Evolutionary conservation across 2,113 vertebrate genomes (phyloP), one percentile per base, ranked within the genome.

Genomic region (Onychostruthus taczanowskii): DNA sequence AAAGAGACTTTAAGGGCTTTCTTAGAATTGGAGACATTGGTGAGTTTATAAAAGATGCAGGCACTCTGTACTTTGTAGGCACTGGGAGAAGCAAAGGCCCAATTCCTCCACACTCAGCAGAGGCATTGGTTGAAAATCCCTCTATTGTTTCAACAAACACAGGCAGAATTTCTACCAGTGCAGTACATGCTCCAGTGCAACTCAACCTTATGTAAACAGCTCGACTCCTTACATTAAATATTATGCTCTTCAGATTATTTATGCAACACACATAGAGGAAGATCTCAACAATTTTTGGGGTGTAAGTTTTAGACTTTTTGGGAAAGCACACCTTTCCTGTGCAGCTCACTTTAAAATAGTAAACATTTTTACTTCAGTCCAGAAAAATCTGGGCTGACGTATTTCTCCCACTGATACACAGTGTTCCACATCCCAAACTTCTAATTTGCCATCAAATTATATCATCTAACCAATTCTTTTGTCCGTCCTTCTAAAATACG

Each of bases 181-280:
- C 58, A 44, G 24, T 43, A 78, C 53, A 64, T 7, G 21, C 84
- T 83, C 94, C n/a, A 23, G 50, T 95, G 73, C 77, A 91, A 73
- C 59, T 83, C 70, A 95, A 63, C 86, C 70, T 82, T 95, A 83
- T 15, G 55, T 80, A 83, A 67, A 90, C 75, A 89, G 55, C 84
- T 95, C 23, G 17, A 87, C 73, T 91, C 62, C 84, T 83, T 93
- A 61, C 81, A 70, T 76, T 70, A 94, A 97, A 95, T 96, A 78
- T 70, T 93, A 83, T 58, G 62, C 69, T 96, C 50, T 90, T 55
- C 56, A 91, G 84, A 80, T 95, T 93, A 94, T 95, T 97, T 96
- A 91, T 55, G 13, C 89, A 84, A 93, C 87, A 95, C 47, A 7
- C 31, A 47, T 82, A 89, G 84, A 41, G 49, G 74, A 97, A 81